Evolutionary conservation across 2,113 vertebrate genomes (phyloP).

Genomic region (cattle (Bos taurus)): DNA sequence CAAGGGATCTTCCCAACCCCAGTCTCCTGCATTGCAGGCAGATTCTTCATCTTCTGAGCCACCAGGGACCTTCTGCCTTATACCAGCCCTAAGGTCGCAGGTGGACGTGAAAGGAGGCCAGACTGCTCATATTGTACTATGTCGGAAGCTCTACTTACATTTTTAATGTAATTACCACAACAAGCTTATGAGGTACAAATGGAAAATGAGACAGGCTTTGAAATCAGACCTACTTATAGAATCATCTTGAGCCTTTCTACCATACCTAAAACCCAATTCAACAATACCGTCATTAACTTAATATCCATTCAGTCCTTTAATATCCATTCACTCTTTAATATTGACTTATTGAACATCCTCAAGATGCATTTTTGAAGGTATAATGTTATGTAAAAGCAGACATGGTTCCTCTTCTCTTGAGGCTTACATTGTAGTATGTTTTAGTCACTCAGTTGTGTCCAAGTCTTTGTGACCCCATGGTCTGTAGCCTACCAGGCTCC

Average conservation of each 20-base stretch:
- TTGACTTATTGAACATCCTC: neutral
- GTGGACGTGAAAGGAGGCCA: neutral
- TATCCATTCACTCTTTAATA: neutral
- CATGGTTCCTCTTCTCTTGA: neutral
- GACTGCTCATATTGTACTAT: neutral
- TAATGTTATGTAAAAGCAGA: neutral
- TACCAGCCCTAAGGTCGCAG: neutral
- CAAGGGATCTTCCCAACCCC: neutral
- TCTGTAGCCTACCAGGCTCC: neutral
- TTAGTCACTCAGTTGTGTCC: neutral
- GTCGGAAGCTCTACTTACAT: neutral
- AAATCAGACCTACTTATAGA: neutral
- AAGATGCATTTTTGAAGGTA: neutral
- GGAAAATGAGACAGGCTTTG: neutral
- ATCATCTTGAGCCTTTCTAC: neutral
- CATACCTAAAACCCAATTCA: neutral
- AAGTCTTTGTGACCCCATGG: neutral
- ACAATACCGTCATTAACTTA: neutral
- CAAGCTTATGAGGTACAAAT: neutral
- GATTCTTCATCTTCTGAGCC: neutral
- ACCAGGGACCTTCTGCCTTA: neutral
- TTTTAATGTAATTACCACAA: neutral
- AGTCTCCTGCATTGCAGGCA: neutral
- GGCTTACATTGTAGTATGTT: neutral
- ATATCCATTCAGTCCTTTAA: neutral